A percentile compares a stretch with the other conserved stretches of the same genome.
These are phyloP conservation scores for Napeogenes sylphis DNA, from an alignment of 2,888 invertebrate species.

Conservation along the genomic window DNA sequence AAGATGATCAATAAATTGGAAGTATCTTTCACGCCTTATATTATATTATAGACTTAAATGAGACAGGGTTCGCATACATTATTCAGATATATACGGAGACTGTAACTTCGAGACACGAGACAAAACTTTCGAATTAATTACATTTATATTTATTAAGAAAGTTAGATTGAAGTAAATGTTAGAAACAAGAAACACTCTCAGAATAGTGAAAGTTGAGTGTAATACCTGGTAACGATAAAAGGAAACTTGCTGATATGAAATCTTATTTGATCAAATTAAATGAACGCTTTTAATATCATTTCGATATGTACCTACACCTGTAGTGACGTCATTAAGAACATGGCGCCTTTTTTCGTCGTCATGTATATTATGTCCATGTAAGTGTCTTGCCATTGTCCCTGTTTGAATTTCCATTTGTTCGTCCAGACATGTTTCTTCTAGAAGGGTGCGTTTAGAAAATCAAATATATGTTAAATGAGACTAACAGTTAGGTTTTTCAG, in stretches of 20 bases:
- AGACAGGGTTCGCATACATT: slow-evolving; percentile 7
- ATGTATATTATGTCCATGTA: not conserved
- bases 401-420: slow-evolving; percentile 15
- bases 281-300: too few relatives aligned
- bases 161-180: slow-evolving; percentile 1
- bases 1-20: slow-evolving; percentile 36
- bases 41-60: slow-evolving; percentile 14
- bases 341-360: too few relatives aligned
- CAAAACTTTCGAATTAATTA: slow-evolving; percentile 4
- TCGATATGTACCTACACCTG: too few relatives aligned
- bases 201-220: slow-evolving; percentile 1
- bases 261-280: too few relatives aligned
- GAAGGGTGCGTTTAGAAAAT: slow-evolving; percentile 40
- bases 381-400: slow-evolving; percentile 17
- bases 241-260: too few relatives aligned
- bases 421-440: slow-evolving; percentile 16
- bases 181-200: not conserved
- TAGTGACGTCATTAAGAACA: too few relatives aligned
- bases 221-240: not conserved
- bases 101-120: not conserved
- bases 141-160: slow-evolving; percentile 2
- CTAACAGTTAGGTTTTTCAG: slow-evolving; percentile 40
- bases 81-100: slow-evolving; percentile 4
- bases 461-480: slow-evolving; percentile 44
- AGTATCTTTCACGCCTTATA: slow-evolving; percentile 28